These are phyloP conservation scores for Dromius quadrimaculatus DNA, from an alignment of 2,888 invertebrate genomes.

Conservation along the genomic window DNA sequence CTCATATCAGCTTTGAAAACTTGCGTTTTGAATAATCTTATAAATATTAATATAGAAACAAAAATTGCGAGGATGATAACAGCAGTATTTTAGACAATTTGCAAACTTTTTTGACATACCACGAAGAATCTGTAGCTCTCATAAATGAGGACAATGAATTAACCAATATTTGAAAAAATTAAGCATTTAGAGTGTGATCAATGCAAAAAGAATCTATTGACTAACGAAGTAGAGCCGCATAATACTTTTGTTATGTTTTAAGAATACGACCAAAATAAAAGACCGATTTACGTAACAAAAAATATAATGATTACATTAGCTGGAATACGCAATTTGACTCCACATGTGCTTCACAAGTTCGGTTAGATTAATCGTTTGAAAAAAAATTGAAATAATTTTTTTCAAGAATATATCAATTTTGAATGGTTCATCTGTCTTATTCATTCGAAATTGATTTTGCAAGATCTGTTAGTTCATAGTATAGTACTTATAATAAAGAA, in stretches of 20 bases:
- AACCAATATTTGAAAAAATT: constrained; percentile 2
- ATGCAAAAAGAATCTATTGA: constrained; percentile 15
- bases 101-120: constrained; percentile 20
- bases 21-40: constrained; percentile 24
- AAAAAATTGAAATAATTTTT: constrained; percentile 6
- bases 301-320: background rate
- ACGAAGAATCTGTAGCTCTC: background rate
- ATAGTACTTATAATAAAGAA: too few species aligned
- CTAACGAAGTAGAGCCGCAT: constrained; percentile 4
- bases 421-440: too few species aligned
- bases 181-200: background rate
- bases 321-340: constrained; percentile 2
- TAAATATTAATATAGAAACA: background rate
- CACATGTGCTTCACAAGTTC: background rate
- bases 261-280: constrained; percentile 12
- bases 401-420: too few species aligned
- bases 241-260: constrained; percentile 18
- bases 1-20: constrained; percentile 25
- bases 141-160: background rate
- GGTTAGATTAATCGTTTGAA: constrained; percentile 5
- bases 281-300: constrained; percentile 10
- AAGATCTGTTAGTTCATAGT: too few species aligned
- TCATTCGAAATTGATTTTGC: too few species aligned
- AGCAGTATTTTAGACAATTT: constrained; percentile 3
- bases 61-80: constrained; percentile 31